A percentile compares a stretch with the other conserved stretches of the same genome.
These are phyloP conservation scores for Phoenicopterus ruber DNA, from an alignment of 2,113 vertebrate genomes.

Conservation along the genomic window DNA sequence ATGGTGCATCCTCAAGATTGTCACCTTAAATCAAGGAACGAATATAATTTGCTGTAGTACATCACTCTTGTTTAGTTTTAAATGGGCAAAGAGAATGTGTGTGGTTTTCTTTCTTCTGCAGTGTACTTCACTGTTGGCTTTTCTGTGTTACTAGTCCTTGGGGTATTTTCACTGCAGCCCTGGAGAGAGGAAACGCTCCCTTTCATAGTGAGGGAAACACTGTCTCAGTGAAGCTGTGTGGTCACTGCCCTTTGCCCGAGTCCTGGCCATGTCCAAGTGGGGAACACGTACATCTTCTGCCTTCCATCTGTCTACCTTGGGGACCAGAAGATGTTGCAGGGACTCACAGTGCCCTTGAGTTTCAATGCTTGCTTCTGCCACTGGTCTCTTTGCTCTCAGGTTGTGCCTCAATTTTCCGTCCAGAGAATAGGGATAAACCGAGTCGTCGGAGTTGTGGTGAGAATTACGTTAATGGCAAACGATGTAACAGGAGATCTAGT, in stretches of 20 bases:
- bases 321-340: not conserved
- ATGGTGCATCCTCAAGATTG: not conserved
- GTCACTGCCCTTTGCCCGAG: not conserved
- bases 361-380: not conserved
- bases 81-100: not conserved
- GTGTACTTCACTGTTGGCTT: not conserved
- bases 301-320: not conserved
- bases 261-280: not conserved
- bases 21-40: not conserved
- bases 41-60: not conserved
- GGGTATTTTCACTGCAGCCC: not conserved
- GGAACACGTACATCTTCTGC: not conserved
- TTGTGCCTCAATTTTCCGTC: accelerated
- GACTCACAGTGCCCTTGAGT: not conserved
- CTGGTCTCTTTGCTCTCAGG: not conserved
- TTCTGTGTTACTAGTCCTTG: not conserved
- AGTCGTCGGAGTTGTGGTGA: not conserved
- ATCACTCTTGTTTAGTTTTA: not conserved
- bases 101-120: not conserved
- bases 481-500: not conserved
- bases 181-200: not conserved
- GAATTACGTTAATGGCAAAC: accelerated
- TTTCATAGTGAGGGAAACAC: not conserved
- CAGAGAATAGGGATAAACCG: not conserved
- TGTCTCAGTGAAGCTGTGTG: not conserved